Evolutionary conservation across 2,113 vertebrate species (phyloP), one percentile per base, ranked within the genome.

Genomic region (Aegotheles bennettii): DNA sequence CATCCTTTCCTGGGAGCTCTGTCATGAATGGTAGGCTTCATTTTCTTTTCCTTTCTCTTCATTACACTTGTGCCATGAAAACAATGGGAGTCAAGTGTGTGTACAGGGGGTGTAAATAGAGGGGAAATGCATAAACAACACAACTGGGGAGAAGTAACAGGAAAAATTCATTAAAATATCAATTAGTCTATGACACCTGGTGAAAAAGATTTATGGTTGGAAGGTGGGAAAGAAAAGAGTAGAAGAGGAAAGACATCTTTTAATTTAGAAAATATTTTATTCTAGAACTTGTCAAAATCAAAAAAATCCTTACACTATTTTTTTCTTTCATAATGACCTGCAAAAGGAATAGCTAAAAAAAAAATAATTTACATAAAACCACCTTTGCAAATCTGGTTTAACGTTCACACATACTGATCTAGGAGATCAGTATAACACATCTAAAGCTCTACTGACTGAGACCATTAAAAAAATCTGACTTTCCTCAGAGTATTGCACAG

Each of bases 261-360:
- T 79, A 40, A 76, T 87, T 59, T 68, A n/a, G 59, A 60, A 56
- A 65, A 57, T 16, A 0, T 28, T 70, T 16, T 21, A 26, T n/a
- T 16, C 24, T 43, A 60, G 26, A 82, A 75, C 48, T 61, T 74
- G 17, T 38, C 25, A 70, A 93, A 87, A 79, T 67, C n/a, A 7
- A 84, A 81, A 77, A 48, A 78, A 7, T 1, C 7, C 2, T 50
- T 26, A 67, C 4, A 3, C 2, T 0, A 8, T 56, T 54, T 35
- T 50, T 51, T 76, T 40, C 5, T n/a, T 67, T 77, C 16, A 6
- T 51, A 70, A 57, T n/a, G 48, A 60, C 7, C 54, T 40, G 29
- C 18, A 73, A 85, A 90, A 94, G 5, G 7, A 74, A 67, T 21
- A 63, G 6, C 18, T 84, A 40, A 9, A 7, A 43, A 77, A 77